A percentile compares a stretch with the other conserved stretches of the same genome.
phyloP scores from a whole-genome alignment of 1,140 invertebrate species.

The Drosophila bifasciata region DNA sequence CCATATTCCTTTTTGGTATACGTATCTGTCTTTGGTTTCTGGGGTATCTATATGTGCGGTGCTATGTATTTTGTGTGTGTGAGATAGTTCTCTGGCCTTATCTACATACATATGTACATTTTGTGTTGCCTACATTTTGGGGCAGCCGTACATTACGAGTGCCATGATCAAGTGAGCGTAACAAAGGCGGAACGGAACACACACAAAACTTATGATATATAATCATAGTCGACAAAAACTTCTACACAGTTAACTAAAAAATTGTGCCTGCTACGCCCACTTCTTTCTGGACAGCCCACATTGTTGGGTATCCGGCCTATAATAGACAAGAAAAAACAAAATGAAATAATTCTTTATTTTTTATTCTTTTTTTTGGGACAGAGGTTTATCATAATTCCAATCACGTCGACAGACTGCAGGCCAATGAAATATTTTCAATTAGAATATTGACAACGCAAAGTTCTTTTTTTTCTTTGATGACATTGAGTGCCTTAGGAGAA shows the following conservation, averaged over 20 bases:
- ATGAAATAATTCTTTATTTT: slow-evolving; percentile 49
- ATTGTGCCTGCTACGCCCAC: slow-evolving; percentile 38
- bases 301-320: too few relatives aligned
- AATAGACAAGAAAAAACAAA: slow-evolving; percentile 33
- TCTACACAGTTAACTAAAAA: slow-evolving; percentile 47
- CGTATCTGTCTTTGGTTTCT: too few relatives aligned
- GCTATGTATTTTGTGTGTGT: too few relatives aligned
- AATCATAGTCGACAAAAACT: slow-evolving; percentile 22
- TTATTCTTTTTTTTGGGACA: slow-evolving; percentile 15
- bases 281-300: background rate
- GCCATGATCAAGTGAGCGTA: slow-evolving; percentile 42
- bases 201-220: slow-evolving; percentile 59
- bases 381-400: slow-evolving; percentile 53
- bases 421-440: slow-evolving; percentile 72
- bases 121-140: slow-evolving; percentile 33
- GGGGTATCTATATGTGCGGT: too few relatives aligned
- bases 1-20: too few relatives aligned
- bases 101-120: slow-evolving; percentile 28
- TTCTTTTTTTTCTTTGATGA: too few relatives aligned
- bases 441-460: slow-evolving; percentile 47
- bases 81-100: too few relatives aligned
- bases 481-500: too few relatives aligned
- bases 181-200: slow-evolving; percentile 37
- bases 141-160: slow-evolving; percentile 30
- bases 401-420: slow-evolving; percentile 8